Evolutionary conservation across 2,888 invertebrate genomes (phyloP).

Genomic region (Cabera pusaria): DNA sequence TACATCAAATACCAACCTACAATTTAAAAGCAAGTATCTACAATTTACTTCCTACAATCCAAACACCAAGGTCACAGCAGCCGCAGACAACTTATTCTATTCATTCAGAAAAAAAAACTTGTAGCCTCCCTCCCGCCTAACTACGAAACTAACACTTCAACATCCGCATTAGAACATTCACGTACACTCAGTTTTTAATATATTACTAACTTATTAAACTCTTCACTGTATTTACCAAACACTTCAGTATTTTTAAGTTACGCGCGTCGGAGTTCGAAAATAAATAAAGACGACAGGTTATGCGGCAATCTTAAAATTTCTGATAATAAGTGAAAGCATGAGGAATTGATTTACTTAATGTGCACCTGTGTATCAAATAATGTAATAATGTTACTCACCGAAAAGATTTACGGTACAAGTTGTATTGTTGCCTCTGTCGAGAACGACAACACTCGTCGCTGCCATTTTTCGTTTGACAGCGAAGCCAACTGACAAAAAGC

Average conservation of each 20-base stretch:
- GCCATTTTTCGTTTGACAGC: constrained; percentile 86
- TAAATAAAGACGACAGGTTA: constrained; percentile 67
- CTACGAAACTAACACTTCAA: constrained; percentile 36
- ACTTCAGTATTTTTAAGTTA: constrained; percentile 58
- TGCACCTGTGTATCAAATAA: constrained; percentile 7
- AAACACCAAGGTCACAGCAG: constrained; percentile 78
- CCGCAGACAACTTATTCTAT: constrained; percentile 77
- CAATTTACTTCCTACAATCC: constrained; percentile 83
- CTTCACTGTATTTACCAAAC: constrained; percentile 21
- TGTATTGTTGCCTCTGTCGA: constrained; percentile 97
- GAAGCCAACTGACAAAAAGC: constrained; percentile 69
- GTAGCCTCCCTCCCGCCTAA: constrained; percentile 60
- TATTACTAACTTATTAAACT: constrained; percentile 6
- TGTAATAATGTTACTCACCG: constrained; percentile 85
- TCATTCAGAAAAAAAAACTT: constrained; percentile 72
- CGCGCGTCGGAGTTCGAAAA: constrained; percentile 66
- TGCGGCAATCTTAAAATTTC: constrained; percentile 36
- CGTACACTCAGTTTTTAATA: constrained; percentile 11
- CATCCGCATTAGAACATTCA: constrained; percentile 24
- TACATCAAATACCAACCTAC: constrained; percentile 81
- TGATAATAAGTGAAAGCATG: constrained; percentile 11
- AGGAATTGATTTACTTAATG: constrained; percentile 1
- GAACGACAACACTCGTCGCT: constrained; percentile 97
- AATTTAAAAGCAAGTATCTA: constrained; percentile 81
- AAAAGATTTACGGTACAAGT: constrained; percentile 98